These are phyloP conservation scores for Patella pellucida DNA, from an alignment of 2,888 invertebrate genomes.

Conservation along the genomic window DNA sequence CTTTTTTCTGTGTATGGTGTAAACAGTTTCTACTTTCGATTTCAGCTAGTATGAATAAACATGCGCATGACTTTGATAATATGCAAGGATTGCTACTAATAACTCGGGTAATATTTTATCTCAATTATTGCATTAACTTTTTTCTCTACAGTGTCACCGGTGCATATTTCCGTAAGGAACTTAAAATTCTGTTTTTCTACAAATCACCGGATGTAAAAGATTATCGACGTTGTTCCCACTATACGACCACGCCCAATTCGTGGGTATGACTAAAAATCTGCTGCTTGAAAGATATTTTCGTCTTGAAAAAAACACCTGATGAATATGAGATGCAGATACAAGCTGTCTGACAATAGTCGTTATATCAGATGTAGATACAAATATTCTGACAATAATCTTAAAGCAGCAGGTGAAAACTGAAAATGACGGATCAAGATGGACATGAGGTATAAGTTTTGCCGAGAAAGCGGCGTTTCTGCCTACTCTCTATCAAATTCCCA, in stretches of 20 bases:
- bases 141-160: conserved; percentile 65
- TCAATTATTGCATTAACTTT: conserved; percentile 65
- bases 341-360: too few relatives aligned
- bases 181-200: conserved; percentile 52
- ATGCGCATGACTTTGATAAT: conserved; percentile 36
- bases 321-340: not conserved
- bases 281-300: conserved; percentile 4
- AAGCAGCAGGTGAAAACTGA: too few relatives aligned
- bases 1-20: conserved; percentile 65
- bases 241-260: conserved; percentile 49
- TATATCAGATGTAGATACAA: too few relatives aligned
- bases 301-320: not conserved
- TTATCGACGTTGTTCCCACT: conserved; percentile 15
- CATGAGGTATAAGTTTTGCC: too few relatives aligned
- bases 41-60: conserved; percentile 21
- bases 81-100: conserved; percentile 46
- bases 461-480: too few relatives aligned
- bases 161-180: conserved; percentile 60
- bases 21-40: conserved; percentile 40
- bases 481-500: too few relatives aligned
- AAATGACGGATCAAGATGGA: too few relatives aligned
- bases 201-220: conserved; percentile 30
- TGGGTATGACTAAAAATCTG: conserved; percentile 37
- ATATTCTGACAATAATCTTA: too few relatives aligned
- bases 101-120: conserved; percentile 60